Evolutionary conservation across 2,113 vertebrate genomes (phyloP).

Genomic region (Plecturocebus donacophilus): DNA sequence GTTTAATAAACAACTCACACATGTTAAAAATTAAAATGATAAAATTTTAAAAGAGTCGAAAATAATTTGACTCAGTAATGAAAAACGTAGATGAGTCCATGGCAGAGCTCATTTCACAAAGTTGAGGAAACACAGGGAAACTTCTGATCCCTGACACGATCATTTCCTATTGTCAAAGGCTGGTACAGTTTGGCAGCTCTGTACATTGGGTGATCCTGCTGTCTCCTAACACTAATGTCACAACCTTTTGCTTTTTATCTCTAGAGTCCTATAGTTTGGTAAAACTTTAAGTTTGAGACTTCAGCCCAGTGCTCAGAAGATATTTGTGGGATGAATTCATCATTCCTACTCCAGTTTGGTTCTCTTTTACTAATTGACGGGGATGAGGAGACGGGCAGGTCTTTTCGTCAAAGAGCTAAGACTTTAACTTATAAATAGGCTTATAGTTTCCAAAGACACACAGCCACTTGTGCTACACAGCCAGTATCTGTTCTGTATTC

Average conservation of each 20-base stretch:
- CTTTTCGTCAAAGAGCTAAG: neutral
- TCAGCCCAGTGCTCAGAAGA: neutral
- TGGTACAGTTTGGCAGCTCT: neutral
- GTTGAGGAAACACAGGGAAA: neutral
- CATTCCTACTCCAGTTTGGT: neutral
- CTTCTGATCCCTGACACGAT: neutral
- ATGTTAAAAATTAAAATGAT: constrained; percentile 19
- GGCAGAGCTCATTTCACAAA: neutral
- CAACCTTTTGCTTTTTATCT: constrained; percentile 1
- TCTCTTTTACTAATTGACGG: neutral
- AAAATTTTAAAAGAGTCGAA: neutral
- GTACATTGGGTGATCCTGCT: neutral
- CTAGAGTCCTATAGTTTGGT: neutral
- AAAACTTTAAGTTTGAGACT: neutral
- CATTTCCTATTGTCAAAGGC: neutral
- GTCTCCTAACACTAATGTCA: neutral
- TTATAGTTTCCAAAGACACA: neutral
- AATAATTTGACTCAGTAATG: neutral
- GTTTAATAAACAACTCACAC: constrained; percentile 30
- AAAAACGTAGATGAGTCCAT: neutral
- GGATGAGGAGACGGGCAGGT: neutral
- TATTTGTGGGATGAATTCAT: neutral
- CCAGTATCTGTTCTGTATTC: neutral
- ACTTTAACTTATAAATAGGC: neutral
- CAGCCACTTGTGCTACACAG: accelerated